phyloP scores from a whole-genome alignment of 2,113 vertebrate genomes.

The Zosterops lateralis region DNA sequence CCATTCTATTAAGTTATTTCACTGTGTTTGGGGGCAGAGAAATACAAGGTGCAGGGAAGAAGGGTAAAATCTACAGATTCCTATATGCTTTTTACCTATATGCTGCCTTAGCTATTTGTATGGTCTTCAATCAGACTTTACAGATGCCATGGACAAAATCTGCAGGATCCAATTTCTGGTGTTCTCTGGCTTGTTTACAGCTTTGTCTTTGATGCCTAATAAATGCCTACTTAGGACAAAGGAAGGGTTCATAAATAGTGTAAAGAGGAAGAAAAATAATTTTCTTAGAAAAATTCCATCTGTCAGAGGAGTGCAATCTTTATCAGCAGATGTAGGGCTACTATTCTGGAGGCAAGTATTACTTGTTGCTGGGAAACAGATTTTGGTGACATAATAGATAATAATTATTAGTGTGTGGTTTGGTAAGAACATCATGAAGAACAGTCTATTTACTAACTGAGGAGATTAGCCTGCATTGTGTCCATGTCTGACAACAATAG shows the following conservation, averaged over 20 bases:
- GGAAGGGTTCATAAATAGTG: neutral
- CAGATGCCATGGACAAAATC: neutral
- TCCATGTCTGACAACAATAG: neutral
- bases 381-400: neutral
- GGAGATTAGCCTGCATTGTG: neutral
- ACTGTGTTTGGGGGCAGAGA: neutral
- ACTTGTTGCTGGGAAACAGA: neutral
- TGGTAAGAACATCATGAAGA: neutral
- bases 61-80: neutral
- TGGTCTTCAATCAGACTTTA: neutral
- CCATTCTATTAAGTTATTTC: neutral
- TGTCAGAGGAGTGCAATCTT: neutral
- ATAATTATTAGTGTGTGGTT: neutral
- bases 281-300: neutral
- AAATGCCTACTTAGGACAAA: neutral
- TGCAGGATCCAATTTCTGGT: neutral
- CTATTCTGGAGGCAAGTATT: neutral
- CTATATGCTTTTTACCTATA: neutral
- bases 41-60: neutral
- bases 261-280: neutral
- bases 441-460: neutral
- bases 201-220: neutral
- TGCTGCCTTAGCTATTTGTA: neutral
- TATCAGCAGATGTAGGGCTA: neutral
- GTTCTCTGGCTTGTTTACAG: neutral